Evolutionary conservation across 2,888 invertebrate species (phyloP), one percentile per base, ranked within the genome.

Genomic region (Tetragonula carbonaria): DNA sequence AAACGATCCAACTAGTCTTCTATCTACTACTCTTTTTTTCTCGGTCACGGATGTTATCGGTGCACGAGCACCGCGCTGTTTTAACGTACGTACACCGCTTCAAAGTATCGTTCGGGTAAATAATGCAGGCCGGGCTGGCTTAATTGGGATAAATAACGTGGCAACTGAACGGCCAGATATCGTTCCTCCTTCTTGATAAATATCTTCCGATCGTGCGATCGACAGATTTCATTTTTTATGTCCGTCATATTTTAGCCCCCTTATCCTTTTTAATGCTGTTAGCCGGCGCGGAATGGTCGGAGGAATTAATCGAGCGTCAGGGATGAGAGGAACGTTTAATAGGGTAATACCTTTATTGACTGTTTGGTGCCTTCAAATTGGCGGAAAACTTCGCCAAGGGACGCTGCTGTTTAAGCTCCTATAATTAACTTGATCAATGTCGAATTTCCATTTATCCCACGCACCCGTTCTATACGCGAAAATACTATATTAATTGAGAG

Each of bases 101-200:
- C 50, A 50, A 51, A 57, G 65, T 66, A 74, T 16, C 70, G 38
- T 33, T 33, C 51, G 66, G 8, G 23, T 53, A 67, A 78, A 67
- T 51, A 65, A 33, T 21, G 11, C 55, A 14, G 51, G 23, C 16
- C 23, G 16, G n/a, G 57, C 13, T 62, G 50, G 38, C 67, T 67
- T 75, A 57, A 68, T 51, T 21, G 75, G 75, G 38, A 38, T 76
- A 63, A 53, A 45, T 79, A 75, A 21, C 28, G 11, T 28, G 66
- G 14, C 4, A n/a, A 21, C 33, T 16, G 28, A 21, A 16, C n/a
- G 23, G 21, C 4, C 50, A 28, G 21, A n/a, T 2, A 50, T 59
- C 50, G 11, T 70, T 72, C 23, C 63, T 53, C 21, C 28, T 50
- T 50, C 38, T 50, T 23, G 18, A 13, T 50, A 71, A 55, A 33